A percentile compares a stretch with the other conserved stretches of the same genome.
phyloP scores from a whole-genome alignment of 2,888 invertebrate genomes.

The Pegoplata infirma region DNA sequence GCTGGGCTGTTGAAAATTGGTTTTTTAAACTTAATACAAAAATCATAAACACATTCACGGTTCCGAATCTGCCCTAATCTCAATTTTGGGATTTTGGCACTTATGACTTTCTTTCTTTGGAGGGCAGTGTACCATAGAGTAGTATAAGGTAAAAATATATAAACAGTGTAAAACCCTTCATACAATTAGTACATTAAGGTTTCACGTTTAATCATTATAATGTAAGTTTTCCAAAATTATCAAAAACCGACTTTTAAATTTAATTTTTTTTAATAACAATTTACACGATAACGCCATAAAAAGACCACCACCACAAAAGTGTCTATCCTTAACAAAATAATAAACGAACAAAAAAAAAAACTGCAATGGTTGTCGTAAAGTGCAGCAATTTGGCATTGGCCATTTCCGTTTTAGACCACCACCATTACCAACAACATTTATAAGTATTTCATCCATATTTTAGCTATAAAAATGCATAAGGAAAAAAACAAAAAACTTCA shows the following conservation, averaged over 20 bases:
- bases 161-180: not conserved
- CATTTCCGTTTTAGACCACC: slow-evolving; percentile 53
- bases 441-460: slow-evolving; percentile 6
- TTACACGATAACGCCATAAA: slow-evolving; percentile 51
- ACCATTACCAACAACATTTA: slow-evolving; percentile 32
- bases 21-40: too few species aligned
- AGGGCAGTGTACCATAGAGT: too few species aligned
- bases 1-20: too few species aligned
- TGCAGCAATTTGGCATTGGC: slow-evolving; percentile 27
- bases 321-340: not conserved
- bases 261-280: slow-evolving; percentile 48
- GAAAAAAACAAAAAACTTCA: slow-evolving; percentile 10
- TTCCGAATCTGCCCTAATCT: too few species aligned
- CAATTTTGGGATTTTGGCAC: too few species aligned
- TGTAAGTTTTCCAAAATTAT: too few species aligned
- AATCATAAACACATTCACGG: too few species aligned
- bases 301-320: slow-evolving; percentile 31
- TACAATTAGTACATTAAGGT: not conserved
- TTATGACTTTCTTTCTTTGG: too few species aligned
- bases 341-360: not conserved
- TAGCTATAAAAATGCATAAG: slow-evolving; percentile 24
- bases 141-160: too few species aligned
- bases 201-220: not conserved
- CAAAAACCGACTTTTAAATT: too few species aligned
- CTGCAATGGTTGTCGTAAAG: slow-evolving; percentile 13